Conservation (phyloP, 2,888 invertebrate genomes). For the Nemoura dubitans region DNA sequence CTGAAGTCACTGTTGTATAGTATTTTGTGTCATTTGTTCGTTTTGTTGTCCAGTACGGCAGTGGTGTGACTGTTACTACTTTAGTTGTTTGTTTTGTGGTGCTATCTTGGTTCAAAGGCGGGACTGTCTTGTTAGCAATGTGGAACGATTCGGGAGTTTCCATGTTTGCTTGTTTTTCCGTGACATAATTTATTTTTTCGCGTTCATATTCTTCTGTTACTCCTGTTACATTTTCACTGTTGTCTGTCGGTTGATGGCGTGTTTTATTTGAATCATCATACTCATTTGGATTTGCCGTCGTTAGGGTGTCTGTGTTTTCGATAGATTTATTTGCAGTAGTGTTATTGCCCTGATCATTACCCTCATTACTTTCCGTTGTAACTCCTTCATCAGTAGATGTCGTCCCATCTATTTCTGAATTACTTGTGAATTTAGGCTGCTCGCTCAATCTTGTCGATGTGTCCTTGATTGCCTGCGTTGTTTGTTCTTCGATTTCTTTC, state of each 20-base stretch:
- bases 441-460: background rate
- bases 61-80: background rate
- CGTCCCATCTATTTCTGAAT: too few species aligned
- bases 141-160: background rate
- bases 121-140: background rate
- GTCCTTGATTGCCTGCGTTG: background rate
- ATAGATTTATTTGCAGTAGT: background rate
- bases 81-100: background rate
- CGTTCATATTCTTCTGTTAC: background rate
- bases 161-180: background rate
- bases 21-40: background rate
- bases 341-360: background rate
- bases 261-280: background rate
- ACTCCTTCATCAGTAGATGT: too few species aligned
- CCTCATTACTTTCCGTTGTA: too few species aligned
- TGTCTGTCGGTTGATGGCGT: too few species aligned
- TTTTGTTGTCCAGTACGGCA: slow-evolving; percentile 19
- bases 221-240: background rate
- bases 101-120: background rate
- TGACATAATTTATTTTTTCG: background rate
- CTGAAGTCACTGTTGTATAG: slow-evolving; percentile 22
- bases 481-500: background rate
- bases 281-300: too few species aligned
- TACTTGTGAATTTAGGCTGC: too few species aligned
- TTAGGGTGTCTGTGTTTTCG: too few species aligned